Conservation (phyloP, 2,888 invertebrate species). For the Dynastes hyllus region DNA sequence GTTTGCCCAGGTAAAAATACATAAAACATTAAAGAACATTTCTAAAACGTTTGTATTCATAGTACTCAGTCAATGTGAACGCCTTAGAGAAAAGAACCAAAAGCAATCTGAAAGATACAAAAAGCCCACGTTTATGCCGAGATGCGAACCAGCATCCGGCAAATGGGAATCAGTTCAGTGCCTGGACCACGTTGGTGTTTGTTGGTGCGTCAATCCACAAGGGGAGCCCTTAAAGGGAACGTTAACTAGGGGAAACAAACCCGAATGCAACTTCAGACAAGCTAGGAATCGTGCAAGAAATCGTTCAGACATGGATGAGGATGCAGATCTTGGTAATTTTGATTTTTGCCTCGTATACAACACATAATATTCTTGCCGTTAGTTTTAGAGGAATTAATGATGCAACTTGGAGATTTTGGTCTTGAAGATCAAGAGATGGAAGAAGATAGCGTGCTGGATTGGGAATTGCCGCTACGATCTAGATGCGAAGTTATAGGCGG, state of each 20-base stretch:
- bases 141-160: conserved; percentile 82
- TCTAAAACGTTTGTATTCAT: conserved; percentile 55
- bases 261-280: conserved; percentile 86
- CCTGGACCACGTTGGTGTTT: conserved; percentile 83
- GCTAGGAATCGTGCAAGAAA: conserved; percentile 76
- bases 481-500: conserved; percentile 72
- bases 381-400: conserved; percentile 81
- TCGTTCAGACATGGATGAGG: conserved; percentile 63
- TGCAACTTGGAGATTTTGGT: conserved; percentile 76
- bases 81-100: conserved; percentile 85
- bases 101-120: conserved; percentile 81
- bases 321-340: conserved; percentile 74
- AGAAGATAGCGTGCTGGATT: conserved; percentile 57
- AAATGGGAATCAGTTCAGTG: conserved; percentile 90
- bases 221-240: conserved; percentile 89
- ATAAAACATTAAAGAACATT: background rate
- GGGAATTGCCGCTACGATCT: conserved; percentile 64
- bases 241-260: conserved; percentile 82
- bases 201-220: conserved; percentile 90
- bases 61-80: conserved; percentile 87
- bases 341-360: background rate
- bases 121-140: conserved; percentile 84
- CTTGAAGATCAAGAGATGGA: conserved; percentile 71
- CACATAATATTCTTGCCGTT: conserved; percentile 59
- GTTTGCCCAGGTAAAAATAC: conserved; percentile 82